Conservation (phyloP, 2,113 vertebrate species). For the Cnemophilus loriae region DNA sequence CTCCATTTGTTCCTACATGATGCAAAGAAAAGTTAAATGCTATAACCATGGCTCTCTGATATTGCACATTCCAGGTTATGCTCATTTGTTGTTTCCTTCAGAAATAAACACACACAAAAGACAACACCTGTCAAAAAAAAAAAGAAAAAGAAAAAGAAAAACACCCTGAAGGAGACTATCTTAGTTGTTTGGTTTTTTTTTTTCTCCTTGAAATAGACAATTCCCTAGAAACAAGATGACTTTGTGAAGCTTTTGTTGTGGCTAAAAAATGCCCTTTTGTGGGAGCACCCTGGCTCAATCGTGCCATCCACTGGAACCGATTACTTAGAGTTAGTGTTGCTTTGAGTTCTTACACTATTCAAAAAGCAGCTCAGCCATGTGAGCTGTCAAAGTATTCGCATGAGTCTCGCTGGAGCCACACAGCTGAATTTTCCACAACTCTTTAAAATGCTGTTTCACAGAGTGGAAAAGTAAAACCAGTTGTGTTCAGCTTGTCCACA, state of each 20-base stretch:
- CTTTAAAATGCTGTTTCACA: neutral
- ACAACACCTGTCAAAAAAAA: neutral
- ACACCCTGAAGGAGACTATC: neutral
- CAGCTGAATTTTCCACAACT: neutral
- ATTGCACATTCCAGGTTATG: neutral
- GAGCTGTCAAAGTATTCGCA: neutral
- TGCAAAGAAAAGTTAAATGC: neutral
- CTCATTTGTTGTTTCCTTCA: neutral
- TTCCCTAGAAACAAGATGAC: neutral
- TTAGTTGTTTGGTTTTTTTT: neutral
- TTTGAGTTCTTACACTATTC: neutral
- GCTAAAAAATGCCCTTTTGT: neutral
- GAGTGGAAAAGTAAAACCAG: neutral
- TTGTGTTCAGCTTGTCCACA: neutral
- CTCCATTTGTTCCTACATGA: constrained; percentile 19
- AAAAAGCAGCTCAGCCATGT: neutral
- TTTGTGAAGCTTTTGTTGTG: neutral
- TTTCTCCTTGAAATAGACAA: neutral
- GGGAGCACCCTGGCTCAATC: neutral
- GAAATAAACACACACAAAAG: neutral
- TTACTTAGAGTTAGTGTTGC: neutral
- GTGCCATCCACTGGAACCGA: neutral
- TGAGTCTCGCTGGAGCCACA: neutral
- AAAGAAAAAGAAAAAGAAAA: neutral
- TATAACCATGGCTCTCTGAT: neutral